A percentile compares a stretch with the other conserved stretches of the same genome.
Conservation (phyloP, 2,888 invertebrate species). For the Netelia inedita region DNA sequence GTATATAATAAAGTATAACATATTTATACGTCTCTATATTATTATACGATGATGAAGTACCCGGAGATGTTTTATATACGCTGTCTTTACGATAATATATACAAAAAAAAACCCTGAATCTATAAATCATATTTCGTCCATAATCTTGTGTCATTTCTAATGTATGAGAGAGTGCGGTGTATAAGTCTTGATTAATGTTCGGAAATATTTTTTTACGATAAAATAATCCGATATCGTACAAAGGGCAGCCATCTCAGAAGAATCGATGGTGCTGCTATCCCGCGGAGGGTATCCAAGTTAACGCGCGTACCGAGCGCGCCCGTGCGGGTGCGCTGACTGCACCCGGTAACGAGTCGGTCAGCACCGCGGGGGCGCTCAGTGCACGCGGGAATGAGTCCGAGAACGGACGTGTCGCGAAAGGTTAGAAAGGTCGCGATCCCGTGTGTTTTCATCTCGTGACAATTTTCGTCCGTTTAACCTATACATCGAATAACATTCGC, state of each 20-base stretch:
- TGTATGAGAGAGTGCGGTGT: too few relatives aligned
- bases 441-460: neutral
- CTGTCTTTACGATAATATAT: slow-evolving; percentile 82
- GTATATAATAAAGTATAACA: slow-evolving; percentile 71
- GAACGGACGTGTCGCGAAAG: neutral
- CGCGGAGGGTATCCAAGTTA: neutral
- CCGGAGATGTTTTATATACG: slow-evolving; percentile 81
- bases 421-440: neutral
- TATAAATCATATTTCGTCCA: slow-evolving; percentile 33
- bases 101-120: slow-evolving; percentile 69
- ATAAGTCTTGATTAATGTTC: neutral
- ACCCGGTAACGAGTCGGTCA: neutral
- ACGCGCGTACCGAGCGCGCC: neutral
- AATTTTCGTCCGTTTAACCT: neutral
- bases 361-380: neutral
- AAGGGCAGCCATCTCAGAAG: neutral
- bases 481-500: neutral
- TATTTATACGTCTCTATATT: slow-evolving; percentile 78
- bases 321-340: neutral
- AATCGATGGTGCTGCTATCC: neutral
- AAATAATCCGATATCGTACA: too few relatives aligned
- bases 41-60: slow-evolving; percentile 75
- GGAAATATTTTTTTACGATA: too few relatives aligned
- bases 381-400: neutral
- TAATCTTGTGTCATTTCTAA: neutral